Evolutionary conservation across 2,888 invertebrate genomes (phyloP).

Genomic region (Terebella lapidaria): DNA sequence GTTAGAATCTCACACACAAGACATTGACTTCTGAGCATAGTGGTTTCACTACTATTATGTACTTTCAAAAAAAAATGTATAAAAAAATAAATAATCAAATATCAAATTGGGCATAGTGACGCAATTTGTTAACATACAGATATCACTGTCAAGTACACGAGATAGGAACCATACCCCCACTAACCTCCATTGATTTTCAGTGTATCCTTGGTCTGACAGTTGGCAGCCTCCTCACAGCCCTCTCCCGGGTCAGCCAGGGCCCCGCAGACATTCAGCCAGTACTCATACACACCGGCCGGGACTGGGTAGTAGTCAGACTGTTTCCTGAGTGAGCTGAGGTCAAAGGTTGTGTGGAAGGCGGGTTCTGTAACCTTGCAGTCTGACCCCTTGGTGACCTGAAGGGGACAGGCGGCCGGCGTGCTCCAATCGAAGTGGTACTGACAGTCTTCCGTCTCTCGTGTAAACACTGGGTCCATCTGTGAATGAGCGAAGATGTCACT

Average conservation of each 20-base stretch:
- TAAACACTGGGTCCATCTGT: conserved; percentile 29
- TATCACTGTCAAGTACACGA: too few relatives aligned
- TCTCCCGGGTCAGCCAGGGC: neutral
- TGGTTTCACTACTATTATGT: too few relatives aligned
- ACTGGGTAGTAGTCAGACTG: neutral
- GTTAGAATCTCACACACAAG: too few relatives aligned
- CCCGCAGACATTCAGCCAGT: neutral
- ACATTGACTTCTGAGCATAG: too few relatives aligned
- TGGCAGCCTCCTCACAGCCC: neutral
- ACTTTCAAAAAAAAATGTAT: too few relatives aligned
- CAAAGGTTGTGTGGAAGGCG: conserved; percentile 37
- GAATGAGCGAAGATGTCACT: too few relatives aligned
- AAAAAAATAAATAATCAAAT: too few relatives aligned
- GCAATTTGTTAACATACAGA: too few relatives aligned
- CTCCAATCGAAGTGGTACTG: conserved; percentile 44
- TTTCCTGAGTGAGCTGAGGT: conserved; percentile 30
- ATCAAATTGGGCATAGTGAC: too few relatives aligned
- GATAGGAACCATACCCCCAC: too few relatives aligned
- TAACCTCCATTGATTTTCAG: neutral
- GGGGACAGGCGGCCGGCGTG: conserved; percentile 46
- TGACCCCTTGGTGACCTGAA: conserved; percentile 28
- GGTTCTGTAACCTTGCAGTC: conserved; percentile 42
- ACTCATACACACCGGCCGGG: neutral
- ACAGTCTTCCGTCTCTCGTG: conserved; percentile 37
- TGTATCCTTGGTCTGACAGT: neutral